Percentiles rank a stretch among this genome's conserved stretches.
Conservation (phyloP, 2,113 vertebrate species). For the Scomber japonicus region DNA sequence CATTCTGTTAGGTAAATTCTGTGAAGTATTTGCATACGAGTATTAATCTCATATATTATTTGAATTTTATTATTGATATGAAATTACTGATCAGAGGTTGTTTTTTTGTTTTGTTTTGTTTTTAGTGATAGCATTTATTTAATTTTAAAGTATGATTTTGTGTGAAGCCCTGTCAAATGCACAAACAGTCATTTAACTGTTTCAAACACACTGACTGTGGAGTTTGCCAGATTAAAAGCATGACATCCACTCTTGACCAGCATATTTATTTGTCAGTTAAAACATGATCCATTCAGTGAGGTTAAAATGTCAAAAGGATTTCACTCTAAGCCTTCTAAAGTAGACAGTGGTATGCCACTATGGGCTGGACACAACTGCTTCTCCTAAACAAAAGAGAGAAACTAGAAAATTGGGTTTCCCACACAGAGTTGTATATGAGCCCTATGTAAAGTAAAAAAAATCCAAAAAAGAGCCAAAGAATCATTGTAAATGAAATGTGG, state of each 20-base stretch:
- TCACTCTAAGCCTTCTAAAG: background rate
- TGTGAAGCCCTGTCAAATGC: background rate
- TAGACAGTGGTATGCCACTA: background rate
- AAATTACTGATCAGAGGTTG: no score
- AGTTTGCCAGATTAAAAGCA: background rate
- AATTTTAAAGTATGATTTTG: background rate
- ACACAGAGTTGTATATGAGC: background rate
- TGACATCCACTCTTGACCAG: background rate
- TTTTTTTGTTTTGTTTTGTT: no score
- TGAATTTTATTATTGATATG: no score
- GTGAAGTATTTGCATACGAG: no score
- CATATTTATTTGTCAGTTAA: background rate
- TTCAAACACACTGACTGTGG: background rate
- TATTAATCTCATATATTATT: no score
- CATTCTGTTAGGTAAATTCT: no score
- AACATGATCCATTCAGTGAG: background rate
- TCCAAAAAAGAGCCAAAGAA: background rate
- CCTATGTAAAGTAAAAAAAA: background rate
- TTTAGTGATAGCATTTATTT: no score
- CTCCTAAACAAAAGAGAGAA: conserved; percentile 7
- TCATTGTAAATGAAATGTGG: background rate
- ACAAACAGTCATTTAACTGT: background rate
- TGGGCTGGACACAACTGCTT: conserved; percentile 3
- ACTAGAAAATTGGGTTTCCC: conserved; percentile 23
- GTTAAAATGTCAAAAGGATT: background rate